These are phyloP conservation scores for Myathropa florea DNA, from an alignment of 2,888 invertebrate species.

Conservation along the genomic window DNA sequence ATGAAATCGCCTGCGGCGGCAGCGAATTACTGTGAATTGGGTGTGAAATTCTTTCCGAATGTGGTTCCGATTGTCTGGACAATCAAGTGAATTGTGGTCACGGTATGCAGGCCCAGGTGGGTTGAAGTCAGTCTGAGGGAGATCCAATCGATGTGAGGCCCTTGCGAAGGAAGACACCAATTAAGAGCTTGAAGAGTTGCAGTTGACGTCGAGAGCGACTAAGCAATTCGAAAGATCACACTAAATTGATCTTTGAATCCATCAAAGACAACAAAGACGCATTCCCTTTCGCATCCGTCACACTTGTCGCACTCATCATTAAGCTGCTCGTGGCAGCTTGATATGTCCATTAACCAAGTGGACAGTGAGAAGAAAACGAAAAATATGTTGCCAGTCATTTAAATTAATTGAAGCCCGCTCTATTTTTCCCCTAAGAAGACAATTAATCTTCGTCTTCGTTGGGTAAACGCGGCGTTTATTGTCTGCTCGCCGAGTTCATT, in stretches of 20 bases:
- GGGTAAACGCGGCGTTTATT: background rate
- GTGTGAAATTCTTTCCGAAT: conserved; percentile 45
- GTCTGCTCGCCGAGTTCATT: background rate
- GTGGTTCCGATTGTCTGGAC: background rate
- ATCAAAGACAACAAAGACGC: too few species aligned
- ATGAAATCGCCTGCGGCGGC: conserved; percentile 15
- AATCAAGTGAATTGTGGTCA: background rate
- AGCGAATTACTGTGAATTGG: conserved; percentile 37
- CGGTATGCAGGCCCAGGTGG: background rate
- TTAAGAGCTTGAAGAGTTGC: too few species aligned
- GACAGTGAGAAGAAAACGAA: background rate
- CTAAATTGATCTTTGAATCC: too few species aligned
- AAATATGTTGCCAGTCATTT: conserved; percentile 9
- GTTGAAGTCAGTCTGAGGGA: too few species aligned
- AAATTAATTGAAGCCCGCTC: conserved; percentile 24
- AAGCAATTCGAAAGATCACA: too few species aligned
- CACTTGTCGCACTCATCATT: background rate
- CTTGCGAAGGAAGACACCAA: too few species aligned
- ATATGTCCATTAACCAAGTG: background rate
- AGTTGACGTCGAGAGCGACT: too few species aligned
- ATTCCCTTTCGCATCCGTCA: background rate
- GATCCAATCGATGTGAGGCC: too few species aligned
- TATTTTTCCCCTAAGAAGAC: conserved; percentile 2
- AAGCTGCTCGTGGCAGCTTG: background rate
- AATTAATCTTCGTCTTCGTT: conserved; percentile 11